Conservation (phyloP, 2,888 invertebrate genomes). For the Drosophila gaucha region DNA sequence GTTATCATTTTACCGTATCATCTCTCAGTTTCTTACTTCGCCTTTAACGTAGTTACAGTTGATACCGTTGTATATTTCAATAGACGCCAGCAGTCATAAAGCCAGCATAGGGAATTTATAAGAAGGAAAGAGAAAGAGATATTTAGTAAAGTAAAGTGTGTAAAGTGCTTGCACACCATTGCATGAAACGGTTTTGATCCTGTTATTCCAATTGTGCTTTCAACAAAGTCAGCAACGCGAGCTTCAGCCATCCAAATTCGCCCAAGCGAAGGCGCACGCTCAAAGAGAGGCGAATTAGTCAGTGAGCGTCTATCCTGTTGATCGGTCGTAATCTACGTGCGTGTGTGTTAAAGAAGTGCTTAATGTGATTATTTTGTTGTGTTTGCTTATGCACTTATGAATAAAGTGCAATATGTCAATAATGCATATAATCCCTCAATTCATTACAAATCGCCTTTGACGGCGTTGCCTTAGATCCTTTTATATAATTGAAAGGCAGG, state of each 20-base stretch:
- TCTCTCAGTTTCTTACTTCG: neutral
- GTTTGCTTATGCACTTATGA: neutral
- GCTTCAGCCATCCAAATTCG: no score
- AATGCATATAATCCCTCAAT: neutral
- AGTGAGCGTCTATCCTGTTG: neutral
- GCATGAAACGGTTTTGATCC: neutral
- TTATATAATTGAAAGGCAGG: neutral
- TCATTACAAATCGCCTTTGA: no score
- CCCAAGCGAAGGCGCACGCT: neutral
- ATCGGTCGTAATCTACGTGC: neutral
- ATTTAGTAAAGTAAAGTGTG: no score
- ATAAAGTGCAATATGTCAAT: no score
- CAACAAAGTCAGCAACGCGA: neutral
- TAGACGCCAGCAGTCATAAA: neutral
- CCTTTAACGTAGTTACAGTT: neutral
- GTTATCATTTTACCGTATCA: no score
- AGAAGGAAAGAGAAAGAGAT: neutral
- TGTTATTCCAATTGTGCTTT: neutral
- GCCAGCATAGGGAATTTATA: neutral
- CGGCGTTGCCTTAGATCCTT: neutral
- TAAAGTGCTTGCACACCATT: neutral
- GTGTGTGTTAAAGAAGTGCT: no score
- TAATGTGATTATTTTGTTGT: neutral
- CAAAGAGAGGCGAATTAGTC: neutral
- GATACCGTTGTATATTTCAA: neutral